Evolutionary conservation across 2,797 vertebrate species (phyloP).

Genomic region (Anomalospiza imberbis): DNA sequence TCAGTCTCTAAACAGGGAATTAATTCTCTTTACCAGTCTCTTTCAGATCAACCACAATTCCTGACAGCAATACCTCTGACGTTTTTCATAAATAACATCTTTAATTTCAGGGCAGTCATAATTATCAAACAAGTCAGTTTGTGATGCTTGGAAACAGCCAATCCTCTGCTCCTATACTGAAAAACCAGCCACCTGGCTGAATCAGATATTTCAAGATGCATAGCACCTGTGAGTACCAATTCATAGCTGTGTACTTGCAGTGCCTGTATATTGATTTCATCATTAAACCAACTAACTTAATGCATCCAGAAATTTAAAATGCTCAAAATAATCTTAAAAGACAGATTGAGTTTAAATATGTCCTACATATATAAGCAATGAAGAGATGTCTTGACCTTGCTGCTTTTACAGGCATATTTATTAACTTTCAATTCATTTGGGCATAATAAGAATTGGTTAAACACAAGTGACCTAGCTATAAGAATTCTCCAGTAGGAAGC

Average conservation of each 20-base stretch:
- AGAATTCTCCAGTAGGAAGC: neutral
- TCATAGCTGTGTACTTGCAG: neutral
- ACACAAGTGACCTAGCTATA: neutral
- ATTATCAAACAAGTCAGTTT: neutral
- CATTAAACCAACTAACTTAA: neutral
- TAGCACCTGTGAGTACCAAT: neutral
- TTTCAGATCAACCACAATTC: slow-evolving; percentile 59
- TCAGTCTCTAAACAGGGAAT: slow-evolving; percentile 55
- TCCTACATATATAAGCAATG: rapidly evolving
- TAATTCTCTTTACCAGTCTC: slow-evolving; percentile 52
- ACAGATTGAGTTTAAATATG: neutral
- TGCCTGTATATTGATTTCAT: neutral
- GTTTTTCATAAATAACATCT: slow-evolving; percentile 22
- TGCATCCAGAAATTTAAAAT: neutral
- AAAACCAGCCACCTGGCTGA: neutral
- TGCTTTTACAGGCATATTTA: neutral
- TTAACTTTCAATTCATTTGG: neutral
- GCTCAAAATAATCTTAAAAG: neutral
- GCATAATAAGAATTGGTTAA: neutral
- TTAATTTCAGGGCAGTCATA: neutral
- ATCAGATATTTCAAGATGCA: neutral
- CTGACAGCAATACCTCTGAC: slow-evolving; percentile 36
- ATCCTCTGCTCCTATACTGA: neutral
- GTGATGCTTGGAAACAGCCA: neutral
- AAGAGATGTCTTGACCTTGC: neutral